Percentiles rank a stretch among this genome's conserved stretches.
phyloP scores from a whole-genome alignment of 2,113 vertebrate genomes.

The Aldabrachelys gigantea region DNA sequence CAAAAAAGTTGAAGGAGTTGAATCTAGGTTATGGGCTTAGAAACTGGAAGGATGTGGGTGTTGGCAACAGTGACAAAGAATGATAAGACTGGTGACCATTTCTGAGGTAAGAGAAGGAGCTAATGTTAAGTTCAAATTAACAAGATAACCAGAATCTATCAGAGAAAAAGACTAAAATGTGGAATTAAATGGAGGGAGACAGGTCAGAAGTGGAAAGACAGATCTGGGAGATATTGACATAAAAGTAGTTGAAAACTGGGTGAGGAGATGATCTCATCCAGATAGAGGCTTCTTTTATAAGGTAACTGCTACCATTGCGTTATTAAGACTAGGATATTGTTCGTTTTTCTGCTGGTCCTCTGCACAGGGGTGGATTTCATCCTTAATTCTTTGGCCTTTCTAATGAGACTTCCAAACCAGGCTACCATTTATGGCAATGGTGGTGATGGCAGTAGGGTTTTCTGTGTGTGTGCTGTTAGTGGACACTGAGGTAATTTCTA shows the following conservation, averaged over 20 bases:
- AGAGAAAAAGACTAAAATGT: neutral
- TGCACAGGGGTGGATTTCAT: neutral
- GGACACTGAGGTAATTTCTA: neutral
- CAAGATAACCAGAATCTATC: neutral
- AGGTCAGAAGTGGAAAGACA: neutral
- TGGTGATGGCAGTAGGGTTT: neutral
- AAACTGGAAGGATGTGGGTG: neutral
- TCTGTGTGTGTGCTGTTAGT: neutral
- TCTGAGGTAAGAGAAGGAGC: neutral
- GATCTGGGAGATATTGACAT: neutral
- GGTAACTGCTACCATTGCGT: neutral
- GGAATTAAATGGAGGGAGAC: neutral
- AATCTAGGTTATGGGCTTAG: too few relatives aligned
- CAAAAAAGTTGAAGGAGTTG: neutral
- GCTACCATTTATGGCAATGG: neutral
- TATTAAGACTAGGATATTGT: neutral
- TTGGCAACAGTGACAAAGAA: neutral
- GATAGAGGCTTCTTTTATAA: neutral
- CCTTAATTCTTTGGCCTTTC: neutral
- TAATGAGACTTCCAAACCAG: rapidly evolving
- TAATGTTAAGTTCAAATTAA: neutral
- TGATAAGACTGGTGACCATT: neutral
- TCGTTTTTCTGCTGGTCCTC: neutral
- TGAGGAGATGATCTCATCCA: neutral
- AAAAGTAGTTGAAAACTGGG: neutral